Evolutionary conservation across 2,888 invertebrate genomes (phyloP).

Genomic region (Ectropis crepuscularia): DNA sequence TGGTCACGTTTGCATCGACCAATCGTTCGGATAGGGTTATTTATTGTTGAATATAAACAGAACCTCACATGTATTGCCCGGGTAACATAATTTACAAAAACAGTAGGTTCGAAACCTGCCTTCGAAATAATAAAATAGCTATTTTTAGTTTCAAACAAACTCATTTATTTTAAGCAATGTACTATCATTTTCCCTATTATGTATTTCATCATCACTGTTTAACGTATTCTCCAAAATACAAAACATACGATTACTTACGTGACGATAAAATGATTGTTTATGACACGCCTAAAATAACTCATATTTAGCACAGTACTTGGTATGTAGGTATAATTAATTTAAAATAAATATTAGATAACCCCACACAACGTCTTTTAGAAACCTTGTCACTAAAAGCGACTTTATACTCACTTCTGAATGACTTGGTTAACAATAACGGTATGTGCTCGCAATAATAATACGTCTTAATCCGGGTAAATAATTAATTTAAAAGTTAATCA

Average conservation of each 20-base stretch:
- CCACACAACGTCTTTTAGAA: not conserved
- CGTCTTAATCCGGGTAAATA: too few species aligned
- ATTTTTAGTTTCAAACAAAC: too few species aligned
- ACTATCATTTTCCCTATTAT: not conserved
- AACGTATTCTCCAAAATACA: slow-evolving; percentile 4
- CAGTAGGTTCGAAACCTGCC: too few species aligned
- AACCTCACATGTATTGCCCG: not conserved
- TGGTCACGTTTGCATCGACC: too few species aligned
- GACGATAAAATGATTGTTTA: slow-evolving; percentile 38
- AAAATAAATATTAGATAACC: slow-evolving; percentile 10
- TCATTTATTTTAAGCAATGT: not conserved
- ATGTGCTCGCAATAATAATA: too few species aligned
- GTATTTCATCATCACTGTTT: slow-evolving; percentile 10
- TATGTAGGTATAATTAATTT: slow-evolving; percentile 2
- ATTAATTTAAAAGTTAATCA: too few species aligned
- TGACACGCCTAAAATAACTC: slow-evolving; percentile 18
- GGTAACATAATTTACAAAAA: not conserved
- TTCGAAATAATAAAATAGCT: not conserved
- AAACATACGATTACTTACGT: slow-evolving; percentile 41
- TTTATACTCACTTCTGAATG: too few species aligned
- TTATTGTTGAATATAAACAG: too few species aligned
- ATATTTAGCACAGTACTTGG: slow-evolving; percentile 8
- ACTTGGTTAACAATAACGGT: too few species aligned
- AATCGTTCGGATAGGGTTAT: too few species aligned
- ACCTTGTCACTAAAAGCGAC: too few species aligned